phyloP scores from a whole-genome alignment of 2,888 invertebrate genomes.

The Sminthurides aquaticus region DNA sequence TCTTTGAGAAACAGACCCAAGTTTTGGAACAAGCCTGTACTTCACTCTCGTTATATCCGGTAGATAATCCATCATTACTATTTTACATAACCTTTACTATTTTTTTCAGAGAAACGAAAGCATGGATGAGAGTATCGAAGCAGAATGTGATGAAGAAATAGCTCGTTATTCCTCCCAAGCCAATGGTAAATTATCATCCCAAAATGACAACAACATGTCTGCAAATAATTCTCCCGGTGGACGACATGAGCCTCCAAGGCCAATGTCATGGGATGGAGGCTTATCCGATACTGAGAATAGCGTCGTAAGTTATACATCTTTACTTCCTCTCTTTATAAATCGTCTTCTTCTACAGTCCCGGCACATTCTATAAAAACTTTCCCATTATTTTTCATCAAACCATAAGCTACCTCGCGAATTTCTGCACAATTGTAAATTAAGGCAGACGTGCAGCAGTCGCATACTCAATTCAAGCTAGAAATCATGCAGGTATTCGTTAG shows the following conservation, averaged over 20 bases:
- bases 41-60: no score
- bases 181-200: slow-evolving; percentile 1
- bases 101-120: background rate
- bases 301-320: slow-evolving; percentile 22
- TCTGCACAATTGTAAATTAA: no score
- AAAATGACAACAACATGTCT: background rate
- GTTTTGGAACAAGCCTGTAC: no score
- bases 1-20: no score
- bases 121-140: slow-evolving; percentile 43
- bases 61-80: no score
- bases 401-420: no score
- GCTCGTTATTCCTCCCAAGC: slow-evolving; percentile 41
- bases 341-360: background rate
- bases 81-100: background rate
- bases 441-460: no score
- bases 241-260: slow-evolving; percentile 54
- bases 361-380: background rate
- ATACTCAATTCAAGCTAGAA: no score
- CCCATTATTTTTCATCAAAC: no score
- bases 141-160: slow-evolving; percentile 43
- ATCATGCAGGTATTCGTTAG: no score
- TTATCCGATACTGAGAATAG: slow-evolving; percentile 73
- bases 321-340: background rate
- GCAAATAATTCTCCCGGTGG: slow-evolving; percentile 16
- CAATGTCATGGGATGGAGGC: slow-evolving; percentile 94